Conservation (phyloP, 2,888 invertebrate genomes). For the Clanis bilineata region DNA sequence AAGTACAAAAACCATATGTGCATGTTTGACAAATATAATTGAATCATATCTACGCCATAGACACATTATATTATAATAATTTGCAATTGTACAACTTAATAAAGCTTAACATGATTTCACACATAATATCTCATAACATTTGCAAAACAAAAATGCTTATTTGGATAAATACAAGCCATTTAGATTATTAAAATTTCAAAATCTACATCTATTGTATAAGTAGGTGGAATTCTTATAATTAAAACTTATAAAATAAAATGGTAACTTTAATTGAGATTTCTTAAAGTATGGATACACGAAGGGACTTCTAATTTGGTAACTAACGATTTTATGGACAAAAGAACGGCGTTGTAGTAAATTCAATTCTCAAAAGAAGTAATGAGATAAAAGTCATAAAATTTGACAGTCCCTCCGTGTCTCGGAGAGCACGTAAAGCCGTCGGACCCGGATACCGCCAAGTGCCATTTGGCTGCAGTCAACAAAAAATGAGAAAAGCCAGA, state of each 20-base stretch:
- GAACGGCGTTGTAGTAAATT: too few relatives aligned
- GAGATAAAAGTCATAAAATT: neutral
- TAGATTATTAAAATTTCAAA: neutral
- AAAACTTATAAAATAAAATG: slow-evolving; percentile 37
- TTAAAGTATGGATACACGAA: slow-evolving; percentile 18
- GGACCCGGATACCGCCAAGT: neutral
- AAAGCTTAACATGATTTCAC: slow-evolving; percentile 12
- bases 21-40: slow-evolving; percentile 18
- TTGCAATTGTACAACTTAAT: slow-evolving; percentile 12
- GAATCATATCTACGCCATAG: slow-evolving; percentile 12
- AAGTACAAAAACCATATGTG: neutral
- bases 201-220: slow-evolving; percentile 11
- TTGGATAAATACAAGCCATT: slow-evolving; percentile 10
- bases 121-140: slow-evolving; percentile 16
- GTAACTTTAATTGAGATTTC: slow-evolving; percentile 45
- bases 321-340: neutral
- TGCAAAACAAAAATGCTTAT: slow-evolving; percentile 13
- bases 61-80: slow-evolving; percentile 6
- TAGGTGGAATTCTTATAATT: slow-evolving; percentile 25
- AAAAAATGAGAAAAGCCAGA: neutral
- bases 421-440: neutral
- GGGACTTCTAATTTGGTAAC: slow-evolving; percentile 17
- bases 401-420: neutral
- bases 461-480: neutral
- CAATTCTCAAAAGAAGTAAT: neutral